Conservation (phyloP, 2,797 vertebrate species). For the Botia almorhae region DNA sequence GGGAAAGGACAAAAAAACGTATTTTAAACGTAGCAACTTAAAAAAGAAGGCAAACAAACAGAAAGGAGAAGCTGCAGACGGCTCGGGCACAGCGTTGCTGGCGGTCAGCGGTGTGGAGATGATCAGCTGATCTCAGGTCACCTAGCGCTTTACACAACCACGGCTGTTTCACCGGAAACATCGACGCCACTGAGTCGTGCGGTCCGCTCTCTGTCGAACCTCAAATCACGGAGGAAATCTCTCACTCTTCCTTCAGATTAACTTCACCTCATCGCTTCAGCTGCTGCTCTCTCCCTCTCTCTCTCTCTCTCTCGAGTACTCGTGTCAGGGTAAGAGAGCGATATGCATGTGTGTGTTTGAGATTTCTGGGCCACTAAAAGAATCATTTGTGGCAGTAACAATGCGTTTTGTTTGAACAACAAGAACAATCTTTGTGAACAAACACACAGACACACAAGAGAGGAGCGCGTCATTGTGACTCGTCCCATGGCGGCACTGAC, state of each 20-base stretch:
- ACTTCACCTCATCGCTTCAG: constrained; percentile 36
- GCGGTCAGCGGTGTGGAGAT: not conserved
- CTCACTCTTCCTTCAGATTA: constrained; percentile 33
- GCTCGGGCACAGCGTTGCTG: too few relatives aligned
- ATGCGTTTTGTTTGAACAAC: constrained; percentile 56
- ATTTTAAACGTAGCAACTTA: constrained; percentile 47
- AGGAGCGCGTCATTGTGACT: constrained; percentile 18
- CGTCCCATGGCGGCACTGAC: constrained; percentile 48
- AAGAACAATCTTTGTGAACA: constrained; percentile 47
- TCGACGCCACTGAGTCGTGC: too few relatives aligned
- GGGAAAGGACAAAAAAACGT: too few relatives aligned
- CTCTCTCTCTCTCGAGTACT: constrained; percentile 46
- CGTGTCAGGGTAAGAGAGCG: constrained; percentile 34
- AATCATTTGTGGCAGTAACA: constrained; percentile 48
- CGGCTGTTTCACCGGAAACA: constrained; percentile 85
- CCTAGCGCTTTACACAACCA: constrained; percentile 87
- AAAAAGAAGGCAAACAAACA: constrained; percentile 57
- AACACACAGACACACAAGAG: constrained; percentile 23
- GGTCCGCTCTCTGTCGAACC: not conserved
- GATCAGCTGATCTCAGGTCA: constrained; percentile 61
- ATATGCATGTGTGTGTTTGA: constrained; percentile 34
- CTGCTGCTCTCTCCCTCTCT: constrained; percentile 36
- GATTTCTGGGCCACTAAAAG: constrained; percentile 42
- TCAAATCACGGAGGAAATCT: not conserved
- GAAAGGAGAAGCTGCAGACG: constrained; percentile 43